Base-by-base conservation (phyloP, 35 echinoderm and acorn worm species). In the Nesometra sesokonis region DNA sequence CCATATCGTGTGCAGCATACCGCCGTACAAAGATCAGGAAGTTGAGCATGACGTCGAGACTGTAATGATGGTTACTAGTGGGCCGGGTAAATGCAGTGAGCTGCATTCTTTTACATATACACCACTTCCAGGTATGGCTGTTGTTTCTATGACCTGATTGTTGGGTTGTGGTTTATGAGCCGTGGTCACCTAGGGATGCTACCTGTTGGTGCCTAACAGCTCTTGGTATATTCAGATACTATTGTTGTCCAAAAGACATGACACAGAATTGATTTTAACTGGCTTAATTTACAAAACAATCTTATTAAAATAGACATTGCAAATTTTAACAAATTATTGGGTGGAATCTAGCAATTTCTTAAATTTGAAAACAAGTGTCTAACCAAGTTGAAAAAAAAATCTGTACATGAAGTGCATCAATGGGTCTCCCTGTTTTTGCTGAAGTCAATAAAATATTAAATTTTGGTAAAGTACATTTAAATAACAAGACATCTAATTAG, bases 1-100 rank as follows among this genome's bases (percentile, higher is more conserved):
- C 19, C 96, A 99, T 80, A 94, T 99, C 78, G 86, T 99, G 46
- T 99, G 96, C 78, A 94, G 47, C 46, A 94, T 94, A 77, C 96
- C 96, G 33, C 84, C 90, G 35, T 99, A 92, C 76, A 80, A 88
- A 77, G 46, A 32, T 30, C 80, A 79, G 21, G 86, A 94, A 37
- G 77, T 99, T 29, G 78, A 89, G 8, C 34, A 81, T 76, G 87
- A 88, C 1, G 93, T 88, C 4, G 87, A 90, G 30, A 90, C 94
- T 11, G 92, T 85, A 79, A 85, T 99, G 31, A 88, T 99, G 29
- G 93, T 99, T 36, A 83, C 87, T 2, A 90, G 87, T 80, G 91
- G 91, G 47, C 89, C 89, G 77, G 90, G 88, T 88, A 90, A 93
- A 90, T 82, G 84, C 47, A 99, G 96, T 89, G 96, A 99, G 77